These are phyloP conservation scores for Poeciliopsis gracilis DNA, from an alignment of 2,797 vertebrate genomes.

Conservation along the genomic window DNA sequence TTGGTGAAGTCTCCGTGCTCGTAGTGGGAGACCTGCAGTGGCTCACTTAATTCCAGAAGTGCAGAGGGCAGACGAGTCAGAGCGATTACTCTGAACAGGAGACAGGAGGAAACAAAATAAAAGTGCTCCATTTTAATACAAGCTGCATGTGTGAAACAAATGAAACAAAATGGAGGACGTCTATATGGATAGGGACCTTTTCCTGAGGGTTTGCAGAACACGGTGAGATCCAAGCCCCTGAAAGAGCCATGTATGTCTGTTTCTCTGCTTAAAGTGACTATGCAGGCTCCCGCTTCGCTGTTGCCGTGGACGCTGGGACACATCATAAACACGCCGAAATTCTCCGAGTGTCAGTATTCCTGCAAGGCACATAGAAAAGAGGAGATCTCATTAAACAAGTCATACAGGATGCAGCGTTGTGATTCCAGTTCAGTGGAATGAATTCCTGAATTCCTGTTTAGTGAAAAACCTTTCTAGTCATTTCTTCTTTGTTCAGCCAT, in stretches of 20 bases:
- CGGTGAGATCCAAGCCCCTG: slow-evolving; percentile 92
- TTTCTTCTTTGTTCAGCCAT: slow-evolving; percentile 39
- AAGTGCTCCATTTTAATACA: neutral
- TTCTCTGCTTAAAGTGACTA: slow-evolving; percentile 86
- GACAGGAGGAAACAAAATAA: neutral
- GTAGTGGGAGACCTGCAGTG: slow-evolving; percentile 91
- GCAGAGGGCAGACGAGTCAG: slow-evolving; percentile 89
- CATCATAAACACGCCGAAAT: slow-evolving; percentile 87
- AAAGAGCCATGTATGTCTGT: slow-evolving; percentile 92
- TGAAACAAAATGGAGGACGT: neutral
- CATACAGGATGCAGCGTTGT: neutral
- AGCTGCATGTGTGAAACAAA: neutral
- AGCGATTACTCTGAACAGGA: slow-evolving; percentile 83
- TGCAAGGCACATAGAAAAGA: slow-evolving; percentile 50
- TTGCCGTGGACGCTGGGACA: slow-evolving; percentile 84
- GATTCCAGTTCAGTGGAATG: slow-evolving; percentile 8
- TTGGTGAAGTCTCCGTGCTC: slow-evolving; percentile 92
- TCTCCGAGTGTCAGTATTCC: slow-evolving; percentile 90
- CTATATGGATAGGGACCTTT: slow-evolving; percentile 80
- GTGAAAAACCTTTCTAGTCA: slow-evolving; percentile 9
- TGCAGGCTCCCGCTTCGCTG: slow-evolving; percentile 71
- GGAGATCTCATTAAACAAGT: neutral
- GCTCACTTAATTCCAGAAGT: slow-evolving; percentile 92
- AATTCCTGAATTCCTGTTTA: slow-evolving; percentile 20
- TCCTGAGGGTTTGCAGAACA: slow-evolving; percentile 87